Evolutionary conservation across 2,113 vertebrate species (phyloP).

Genomic region (Varanus salvator): DNA sequence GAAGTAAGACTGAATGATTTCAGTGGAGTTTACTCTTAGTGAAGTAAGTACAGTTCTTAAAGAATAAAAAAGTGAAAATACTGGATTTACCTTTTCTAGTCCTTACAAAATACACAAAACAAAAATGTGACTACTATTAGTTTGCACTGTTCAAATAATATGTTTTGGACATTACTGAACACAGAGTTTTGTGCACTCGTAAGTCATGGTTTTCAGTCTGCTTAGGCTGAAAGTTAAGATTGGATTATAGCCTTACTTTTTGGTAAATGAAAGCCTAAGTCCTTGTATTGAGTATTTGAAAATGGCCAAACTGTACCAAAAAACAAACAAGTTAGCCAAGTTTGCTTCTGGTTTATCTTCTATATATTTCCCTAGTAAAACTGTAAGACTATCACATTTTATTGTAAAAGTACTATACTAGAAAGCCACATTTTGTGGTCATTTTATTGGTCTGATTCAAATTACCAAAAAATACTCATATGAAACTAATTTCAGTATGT

Average conservation of each 20-base stretch:
- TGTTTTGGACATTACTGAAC: neutral
- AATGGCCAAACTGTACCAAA: neutral
- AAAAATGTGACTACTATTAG: neutral
- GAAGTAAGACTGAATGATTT: too few species aligned
- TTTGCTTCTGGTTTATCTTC: neutral
- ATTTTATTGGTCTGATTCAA: neutral
- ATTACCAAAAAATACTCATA: slow-evolving; percentile 9
- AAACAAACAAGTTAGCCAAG: neutral
- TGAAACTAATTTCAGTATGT: slow-evolving; percentile 22
- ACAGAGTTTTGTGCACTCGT: neutral
- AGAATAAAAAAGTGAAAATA: neutral
- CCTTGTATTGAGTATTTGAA: neutral
- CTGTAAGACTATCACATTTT: slow-evolving; percentile 21
- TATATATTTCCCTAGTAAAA: slow-evolving; percentile 10
- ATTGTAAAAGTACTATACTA: neutral
- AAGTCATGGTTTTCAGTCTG: neutral
- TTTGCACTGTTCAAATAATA: neutral
- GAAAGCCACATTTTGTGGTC: neutral
- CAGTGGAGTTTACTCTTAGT: too few species aligned
- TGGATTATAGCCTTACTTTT: neutral
- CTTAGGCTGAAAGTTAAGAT: neutral
- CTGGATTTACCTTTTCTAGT: neutral
- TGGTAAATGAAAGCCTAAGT: neutral
- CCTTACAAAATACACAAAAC: neutral
- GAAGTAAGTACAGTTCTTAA: neutral